Base-by-base conservation (phyloP, 2,888 invertebrate genomes). In the Elmis aenea region DNA sequence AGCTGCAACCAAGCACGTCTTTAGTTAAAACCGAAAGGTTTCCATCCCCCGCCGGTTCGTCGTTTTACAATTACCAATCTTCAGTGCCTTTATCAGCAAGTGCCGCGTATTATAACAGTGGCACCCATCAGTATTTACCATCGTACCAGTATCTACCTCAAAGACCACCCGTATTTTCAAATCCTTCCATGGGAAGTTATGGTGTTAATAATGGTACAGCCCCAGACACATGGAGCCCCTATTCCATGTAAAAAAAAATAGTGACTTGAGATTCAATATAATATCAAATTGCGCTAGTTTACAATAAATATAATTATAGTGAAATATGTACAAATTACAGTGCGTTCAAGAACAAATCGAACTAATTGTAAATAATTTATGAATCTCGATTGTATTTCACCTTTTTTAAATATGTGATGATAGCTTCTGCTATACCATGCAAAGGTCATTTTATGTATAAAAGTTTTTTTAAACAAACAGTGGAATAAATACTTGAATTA, bases 101-200 rank as follows among this genome's bases (percentile, higher is more conserved):
- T 11, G 39, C 55, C 2, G 42, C 58, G 6, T 64, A 63, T 33
- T 32, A 54, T 3, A 56, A 52, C 21, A 55, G 50, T 32, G 52
- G 54, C 24, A 32, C 26, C 12, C 57, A 59, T 41, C 67, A 66
- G 58, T 67, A 66, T 59, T 60, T 66, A 48, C 63, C 63, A 3
- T 59, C 65, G 10, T 67, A 67, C 49, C 66, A 67, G 55, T 67
- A 67, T 58, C 55, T 67, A 42, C 62, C 62, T 5, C 66, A 66
- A 42, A 54, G 64, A 36, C 42, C 59, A 6, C 10, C 42, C 2
- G 52, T 63, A 27, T 65, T 63, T 35, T 49, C 55, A n/a, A 57
- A 57, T 27, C 41, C 54, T 25, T 28, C 58, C 5, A 38, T 58
- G 10, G 51, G 50, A 5, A 54, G 51, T 34, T 62, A 58, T 37